Evolutionary conservation across 1,140 invertebrate species (phyloP).

Genomic region (Aricia agestis): DNA sequence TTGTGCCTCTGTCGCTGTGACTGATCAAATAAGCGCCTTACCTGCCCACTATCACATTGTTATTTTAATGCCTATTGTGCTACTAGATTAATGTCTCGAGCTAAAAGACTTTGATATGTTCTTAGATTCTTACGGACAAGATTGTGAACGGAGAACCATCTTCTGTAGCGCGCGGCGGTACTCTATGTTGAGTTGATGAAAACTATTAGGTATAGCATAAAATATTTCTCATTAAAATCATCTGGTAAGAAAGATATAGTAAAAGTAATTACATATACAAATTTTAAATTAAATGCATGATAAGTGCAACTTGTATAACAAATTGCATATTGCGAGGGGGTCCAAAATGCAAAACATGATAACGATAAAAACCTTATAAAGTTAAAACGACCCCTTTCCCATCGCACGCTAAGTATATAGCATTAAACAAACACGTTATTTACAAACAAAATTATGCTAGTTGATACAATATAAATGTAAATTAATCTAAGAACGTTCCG

Average conservation of each 20-base stretch:
- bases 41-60: slow-evolving; percentile 56
- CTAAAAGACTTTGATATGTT: background rate
- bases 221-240: too few species aligned
- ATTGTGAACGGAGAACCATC: background rate
- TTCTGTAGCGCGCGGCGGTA: too few species aligned
- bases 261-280: too few species aligned
- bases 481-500: slow-evolving; percentile 45
- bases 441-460: background rate
- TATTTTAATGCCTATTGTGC: slow-evolving; percentile 63
- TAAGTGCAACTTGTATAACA: too few species aligned
- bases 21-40: slow-evolving; percentile 68
- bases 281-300: too few species aligned
- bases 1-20: slow-evolving; percentile 56
- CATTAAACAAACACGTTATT: background rate
- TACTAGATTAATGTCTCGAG: slow-evolving; percentile 58
- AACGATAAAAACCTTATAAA: background rate
- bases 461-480: slow-evolving; percentile 44
- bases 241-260: too few species aligned
- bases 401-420: background rate
- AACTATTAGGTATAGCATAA: too few species aligned
- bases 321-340: too few species aligned
- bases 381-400: background rate
- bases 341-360: background rate
- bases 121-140: background rate
- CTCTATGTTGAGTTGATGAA: too few species aligned